Base-by-base conservation (phyloP, 2,113 vertebrate species). In the Grammomys dolichurus region DNA sequence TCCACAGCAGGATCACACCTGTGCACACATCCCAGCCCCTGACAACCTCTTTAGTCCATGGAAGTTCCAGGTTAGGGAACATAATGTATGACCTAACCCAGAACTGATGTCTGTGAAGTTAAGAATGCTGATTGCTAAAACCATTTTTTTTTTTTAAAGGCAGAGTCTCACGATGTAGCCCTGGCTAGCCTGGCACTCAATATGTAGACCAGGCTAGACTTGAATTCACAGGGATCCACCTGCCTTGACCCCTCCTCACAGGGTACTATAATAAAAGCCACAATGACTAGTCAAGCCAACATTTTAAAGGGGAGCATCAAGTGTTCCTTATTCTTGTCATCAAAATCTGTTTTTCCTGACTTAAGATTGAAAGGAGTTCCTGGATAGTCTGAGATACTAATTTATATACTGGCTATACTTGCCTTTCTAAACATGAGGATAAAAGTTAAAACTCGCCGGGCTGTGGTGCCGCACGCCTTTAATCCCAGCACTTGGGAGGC, bases 71-170 rank as follows among this genome's bases (percentile, higher is more conserved):
- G 26, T 31, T 10, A 54, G 24, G 19, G 70, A 51, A 93, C 3
- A n/a, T 0, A 5, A 0, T 11, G 9, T 1, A 0, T 8, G 26
- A 10, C 33, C 28, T 60, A 22, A 31, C 43, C 0, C 7, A 31
- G 88, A 13, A 13, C 3, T 2, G 7, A 20, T 5, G 36, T 91
- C 80, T 46, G 26, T 63, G 17, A 2, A 1, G 20, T 43, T 20
- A 28, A 48, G 17, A 51, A 8, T 16, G 31, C 56, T 36, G 26
- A 7, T 22, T 22, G 40, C 63, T n/a, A 6, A 16, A 14, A 31
- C 43, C 19, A 4, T 7, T 7, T 2, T 22, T 7, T 43, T 51
- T 40, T 84, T 84, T 60, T n/a, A 4, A 16, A 84, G 58, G 63
- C 13, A 63, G 22, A 16, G 81, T 8, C 40, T 85, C 58, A 65